Conservation (phyloP, 2,888 invertebrate species). For the Drosophila paramelanica region DNA sequence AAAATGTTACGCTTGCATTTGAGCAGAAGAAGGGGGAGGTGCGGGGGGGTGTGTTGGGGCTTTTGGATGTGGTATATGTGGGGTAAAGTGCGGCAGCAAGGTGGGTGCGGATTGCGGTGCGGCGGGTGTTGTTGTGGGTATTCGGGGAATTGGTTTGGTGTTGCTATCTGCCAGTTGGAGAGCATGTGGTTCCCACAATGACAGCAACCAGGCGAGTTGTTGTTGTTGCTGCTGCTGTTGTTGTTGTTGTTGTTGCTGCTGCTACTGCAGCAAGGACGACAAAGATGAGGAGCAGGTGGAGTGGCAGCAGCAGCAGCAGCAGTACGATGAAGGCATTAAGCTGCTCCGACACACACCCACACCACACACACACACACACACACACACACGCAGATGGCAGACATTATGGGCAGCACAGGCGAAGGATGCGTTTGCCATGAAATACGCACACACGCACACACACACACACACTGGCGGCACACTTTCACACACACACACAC, state of each 20-base stretch:
- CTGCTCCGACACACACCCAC: constrained; percentile 49
- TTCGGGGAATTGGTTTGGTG: constrained; percentile 46
- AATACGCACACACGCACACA: constrained; percentile 49
- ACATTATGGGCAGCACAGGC: constrained; percentile 64
- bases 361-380: constrained; percentile 21
- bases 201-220: constrained; percentile 57
- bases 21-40: constrained; percentile 7
- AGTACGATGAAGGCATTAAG: constrained; percentile 77
- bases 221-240: constrained; percentile 40
- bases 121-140: constrained; percentile 22
- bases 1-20: constrained; percentile 80
- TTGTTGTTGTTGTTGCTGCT: constrained; percentile 24
- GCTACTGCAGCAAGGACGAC: constrained; percentile 60
- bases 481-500: constrained; percentile 55
- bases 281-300: constrained; percentile 22
- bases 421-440: constrained; percentile 80
- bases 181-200: constrained; percentile 70
- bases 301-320: constrained; percentile 30
- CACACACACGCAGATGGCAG: constrained; percentile 51
- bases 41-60: neutral
- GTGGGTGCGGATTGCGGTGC: neutral
- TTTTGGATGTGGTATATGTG: neutral
- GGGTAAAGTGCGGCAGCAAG: too few species aligned
- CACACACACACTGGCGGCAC: constrained; percentile 48
- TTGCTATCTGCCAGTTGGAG: constrained; percentile 48